Evolutionary conservation across 2,113 vertebrate genomes (phyloP).

Genomic region (Neogobius melanostomus): DNA sequence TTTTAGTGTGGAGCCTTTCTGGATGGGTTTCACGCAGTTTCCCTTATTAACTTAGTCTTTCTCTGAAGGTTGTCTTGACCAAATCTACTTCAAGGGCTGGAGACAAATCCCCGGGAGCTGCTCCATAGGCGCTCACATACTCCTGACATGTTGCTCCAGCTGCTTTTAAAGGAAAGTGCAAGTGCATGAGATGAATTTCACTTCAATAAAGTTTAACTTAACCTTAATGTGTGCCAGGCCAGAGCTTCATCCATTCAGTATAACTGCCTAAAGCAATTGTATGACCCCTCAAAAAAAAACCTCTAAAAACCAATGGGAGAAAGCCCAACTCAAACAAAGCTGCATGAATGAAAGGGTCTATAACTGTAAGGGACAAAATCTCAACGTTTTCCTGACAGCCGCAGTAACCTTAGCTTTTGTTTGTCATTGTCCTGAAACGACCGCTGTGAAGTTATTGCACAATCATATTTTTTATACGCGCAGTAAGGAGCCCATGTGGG

Average conservation of each 20-base stretch:
- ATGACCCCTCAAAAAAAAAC: not conserved
- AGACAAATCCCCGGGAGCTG: too few relatives aligned
- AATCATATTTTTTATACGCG: slow-evolving; percentile 4
- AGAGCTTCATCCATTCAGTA: not conserved
- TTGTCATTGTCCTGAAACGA: slow-evolving; percentile 1
- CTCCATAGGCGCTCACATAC: too few relatives aligned
- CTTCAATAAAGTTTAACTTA: too few relatives aligned
- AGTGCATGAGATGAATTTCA: too few relatives aligned
- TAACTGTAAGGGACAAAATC: not conserved
- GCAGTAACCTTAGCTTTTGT: not conserved
- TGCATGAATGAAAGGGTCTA: not conserved
- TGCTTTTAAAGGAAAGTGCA: too few relatives aligned
- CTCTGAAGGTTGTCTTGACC: too few relatives aligned
- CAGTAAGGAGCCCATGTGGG: not conserved
- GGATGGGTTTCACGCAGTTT: too few relatives aligned
- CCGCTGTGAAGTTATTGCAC: not conserved
- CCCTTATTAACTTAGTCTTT: too few relatives aligned
- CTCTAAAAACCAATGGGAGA: not conserved
- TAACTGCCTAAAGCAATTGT: not conserved
- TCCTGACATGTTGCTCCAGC: too few relatives aligned
- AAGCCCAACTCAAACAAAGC: not conserved
- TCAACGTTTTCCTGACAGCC: not conserved
- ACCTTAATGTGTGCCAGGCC: not conserved
- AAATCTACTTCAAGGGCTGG: too few relatives aligned
- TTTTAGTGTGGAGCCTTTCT: too few relatives aligned